phyloP scores from a whole-genome alignment of 2,888 invertebrate species.

The Schizotus pectinicornis region DNA sequence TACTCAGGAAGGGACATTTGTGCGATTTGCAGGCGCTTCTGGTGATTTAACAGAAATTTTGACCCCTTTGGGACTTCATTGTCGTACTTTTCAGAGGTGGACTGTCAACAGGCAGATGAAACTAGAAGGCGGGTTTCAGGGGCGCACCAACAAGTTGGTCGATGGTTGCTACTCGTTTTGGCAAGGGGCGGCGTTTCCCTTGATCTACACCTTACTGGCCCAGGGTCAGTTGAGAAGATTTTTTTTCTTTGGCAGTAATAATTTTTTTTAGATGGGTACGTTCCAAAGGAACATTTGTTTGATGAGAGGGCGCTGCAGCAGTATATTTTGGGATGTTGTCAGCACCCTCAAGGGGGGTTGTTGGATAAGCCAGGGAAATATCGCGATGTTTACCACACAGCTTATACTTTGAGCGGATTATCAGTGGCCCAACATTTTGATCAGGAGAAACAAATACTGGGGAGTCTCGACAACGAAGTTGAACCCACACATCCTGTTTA shows the following conservation, averaged over 20 bases:
- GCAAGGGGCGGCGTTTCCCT: conserved; percentile 93
- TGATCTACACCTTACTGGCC: conserved; percentile 77
- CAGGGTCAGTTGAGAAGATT: conserved; percentile 46
- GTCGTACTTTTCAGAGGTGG: conserved; percentile 72
- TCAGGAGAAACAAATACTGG: conserved; percentile 66
- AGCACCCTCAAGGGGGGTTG: conserved; percentile 85
- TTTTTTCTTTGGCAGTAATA: background rate
- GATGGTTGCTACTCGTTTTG: conserved; percentile 99
- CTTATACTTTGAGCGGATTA: conserved; percentile 93
- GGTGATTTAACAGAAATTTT: conserved; percentile 52
- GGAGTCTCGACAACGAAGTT: conserved; percentile 72
- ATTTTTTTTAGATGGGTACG: conserved; percentile 51
- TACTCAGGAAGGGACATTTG: conserved; percentile 77
- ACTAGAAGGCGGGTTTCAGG: conserved; percentile 96
- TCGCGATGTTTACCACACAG: conserved; percentile 95
- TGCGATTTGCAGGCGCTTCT: conserved; percentile 79
- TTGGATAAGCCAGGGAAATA: conserved; percentile 95
- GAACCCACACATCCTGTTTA: conserved; percentile 80
- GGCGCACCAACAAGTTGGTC: conserved; percentile 96
- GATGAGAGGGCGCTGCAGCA: conserved; percentile 90
- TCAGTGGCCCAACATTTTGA: conserved; percentile 84
- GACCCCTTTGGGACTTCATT: conserved; percentile 1
- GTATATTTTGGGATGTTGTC: conserved; percentile 93
- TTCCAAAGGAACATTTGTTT: conserved; percentile 73
- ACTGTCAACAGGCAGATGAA: conserved; percentile 89